phyloP scores from a whole-genome alignment of 2,888 invertebrate species.

The Onthophagus sagittarius region DNA sequence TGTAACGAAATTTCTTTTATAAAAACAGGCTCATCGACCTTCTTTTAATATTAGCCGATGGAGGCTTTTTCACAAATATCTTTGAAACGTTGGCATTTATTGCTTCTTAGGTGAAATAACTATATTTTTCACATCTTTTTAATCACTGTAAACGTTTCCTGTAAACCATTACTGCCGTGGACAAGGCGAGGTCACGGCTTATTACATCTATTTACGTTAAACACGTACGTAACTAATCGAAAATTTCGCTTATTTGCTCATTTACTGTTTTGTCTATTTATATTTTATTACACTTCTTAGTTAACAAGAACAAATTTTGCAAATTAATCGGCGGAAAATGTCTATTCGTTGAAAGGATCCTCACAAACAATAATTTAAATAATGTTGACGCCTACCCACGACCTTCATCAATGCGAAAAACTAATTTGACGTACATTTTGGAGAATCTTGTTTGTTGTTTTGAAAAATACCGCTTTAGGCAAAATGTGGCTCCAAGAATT shows the following conservation, averaged over 20 bases:
- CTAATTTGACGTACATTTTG: not conserved
- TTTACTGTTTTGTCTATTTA: not conserved
- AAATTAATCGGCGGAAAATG: too few species aligned
- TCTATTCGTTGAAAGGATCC: not conserved
- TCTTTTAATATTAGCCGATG: not conserved
- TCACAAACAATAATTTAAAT: not conserved
- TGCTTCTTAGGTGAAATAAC: not conserved
- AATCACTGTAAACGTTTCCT: not conserved
- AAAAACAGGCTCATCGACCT: not conserved
- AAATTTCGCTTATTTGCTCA: not conserved
- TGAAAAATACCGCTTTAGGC: not conserved
- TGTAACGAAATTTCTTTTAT: not conserved
- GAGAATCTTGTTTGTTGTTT: not conserved
- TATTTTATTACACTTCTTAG: not conserved
- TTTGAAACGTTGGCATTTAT: not conserved
- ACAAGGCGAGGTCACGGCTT: not conserved
- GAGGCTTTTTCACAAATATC: not conserved
- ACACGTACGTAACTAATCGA: not conserved
- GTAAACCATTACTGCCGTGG: not conserved
- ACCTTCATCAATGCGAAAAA: not conserved
- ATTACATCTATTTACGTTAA: not conserved
- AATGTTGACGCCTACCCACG: not conserved
- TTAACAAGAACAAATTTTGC: not conserved
- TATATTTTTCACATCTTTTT: not conserved
- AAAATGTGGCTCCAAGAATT: not conserved